Conservation (phyloP, 1,140 invertebrate species). For the Andrena cerasifolii region DNA sequence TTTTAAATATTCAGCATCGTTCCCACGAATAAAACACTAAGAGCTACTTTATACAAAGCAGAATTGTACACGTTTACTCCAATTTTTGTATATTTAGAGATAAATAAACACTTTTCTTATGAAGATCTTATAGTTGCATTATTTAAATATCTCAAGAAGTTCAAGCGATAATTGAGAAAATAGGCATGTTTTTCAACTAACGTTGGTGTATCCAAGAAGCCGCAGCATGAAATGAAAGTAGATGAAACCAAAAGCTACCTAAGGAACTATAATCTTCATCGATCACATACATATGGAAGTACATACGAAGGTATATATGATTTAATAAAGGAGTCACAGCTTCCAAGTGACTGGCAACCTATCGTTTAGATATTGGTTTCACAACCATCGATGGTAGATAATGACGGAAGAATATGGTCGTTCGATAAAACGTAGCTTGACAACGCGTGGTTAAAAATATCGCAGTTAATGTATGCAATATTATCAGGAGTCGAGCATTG, state of each 20-base stretch:
- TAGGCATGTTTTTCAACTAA: too few relatives aligned
- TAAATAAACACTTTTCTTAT: too few relatives aligned
- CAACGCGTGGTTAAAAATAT: background rate
- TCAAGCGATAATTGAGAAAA: too few relatives aligned
- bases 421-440: slow-evolving; percentile 5
- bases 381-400: background rate
- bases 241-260: too few relatives aligned
- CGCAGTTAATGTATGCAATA: slow-evolving; percentile 2
- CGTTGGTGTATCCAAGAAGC: too few relatives aligned
- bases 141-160: too few relatives aligned
- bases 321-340: background rate
- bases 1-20: background rate
- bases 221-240: too few relatives aligned
- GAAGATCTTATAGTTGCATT: too few relatives aligned
- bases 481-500: slow-evolving; percentile 35
- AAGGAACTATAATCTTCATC: background rate
- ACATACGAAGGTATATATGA: background rate
- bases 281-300: background rate
- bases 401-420: background rate
- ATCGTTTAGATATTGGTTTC: background rate
- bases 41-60: too few relatives aligned
- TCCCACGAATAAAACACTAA: too few relatives aligned
- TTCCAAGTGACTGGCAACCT: background rate
- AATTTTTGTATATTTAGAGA: too few relatives aligned
- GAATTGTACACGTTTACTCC: too few relatives aligned